Base-by-base conservation (phyloP, 1,140 invertebrate species). In the Anastrepha ludens region DNA sequence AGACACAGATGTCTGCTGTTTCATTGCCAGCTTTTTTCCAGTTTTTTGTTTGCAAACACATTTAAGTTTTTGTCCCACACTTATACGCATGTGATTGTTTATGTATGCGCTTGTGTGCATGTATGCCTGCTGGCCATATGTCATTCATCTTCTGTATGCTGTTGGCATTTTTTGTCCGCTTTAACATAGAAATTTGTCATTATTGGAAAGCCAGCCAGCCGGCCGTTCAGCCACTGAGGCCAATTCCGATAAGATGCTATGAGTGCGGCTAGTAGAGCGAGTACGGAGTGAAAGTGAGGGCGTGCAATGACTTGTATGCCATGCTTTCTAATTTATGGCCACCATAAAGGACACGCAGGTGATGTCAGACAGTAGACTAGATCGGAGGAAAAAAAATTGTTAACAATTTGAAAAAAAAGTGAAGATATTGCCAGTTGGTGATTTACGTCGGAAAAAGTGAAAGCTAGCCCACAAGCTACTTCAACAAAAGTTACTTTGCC, bases 141-240 rank as follows among this genome's bases (percentile, higher is more conserved):
- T 13, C 74, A 55, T 81, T 81, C n/a, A 50, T 81, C 74, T 81
- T 81, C 74, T 29, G 17, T 9, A 8, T 47, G n/a, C 47, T 81
- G 44, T 55, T 20, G 50, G 74, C 47, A 17, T 81, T 81, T 70
- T 58, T 50, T 81, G 2, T 47, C 1, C 64, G 29, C 3, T 67
- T 81, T 55, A 81, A 55, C 47, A 81, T 47, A 81, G 13, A n/a
- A 29, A 81, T 81, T 81, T 81, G 74, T 81, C 74, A 81, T 81
- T 81, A 81, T 20, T 81, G 47, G 74, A 44, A 81, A 47, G 6
- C 29, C 29, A 29, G 29, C 29, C 29, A 29, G 29, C 29, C 29
- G 29, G 29, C 29, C 17, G 17, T 2, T 15, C 47, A n/a, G 47
- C n/a, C 9, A 15, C 47, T 81, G 47, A 11, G 47, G 17, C n/a